Base-by-base conservation (phyloP, 1,140 invertebrate genomes). In the Drosophila takahashii region DNA sequence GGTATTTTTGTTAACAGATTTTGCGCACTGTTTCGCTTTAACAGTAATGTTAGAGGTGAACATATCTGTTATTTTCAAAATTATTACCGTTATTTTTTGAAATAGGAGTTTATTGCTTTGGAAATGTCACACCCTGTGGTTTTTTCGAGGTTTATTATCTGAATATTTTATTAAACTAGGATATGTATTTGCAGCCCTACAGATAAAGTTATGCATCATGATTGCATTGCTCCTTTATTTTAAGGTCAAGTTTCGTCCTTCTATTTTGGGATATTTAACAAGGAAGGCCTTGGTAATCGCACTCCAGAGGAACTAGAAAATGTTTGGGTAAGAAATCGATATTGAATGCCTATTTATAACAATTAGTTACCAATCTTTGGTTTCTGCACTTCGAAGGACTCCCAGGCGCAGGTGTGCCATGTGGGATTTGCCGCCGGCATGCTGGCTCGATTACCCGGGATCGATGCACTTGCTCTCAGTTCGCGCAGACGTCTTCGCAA, bases 401-500 rank as follows among this genome's bases (percentile, higher is more conserved):
- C 73, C 90, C 90, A 91, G 0, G 74, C 34, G 26, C 90, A 91
- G 15, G 84, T 37, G 57, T 91, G 86, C 52, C 72, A 39, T 1
- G 39, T 50, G 2, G 90, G 90, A 70, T 89, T 71, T 18, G 70
- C 57, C 7, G 57, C 26, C 6, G 26, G 50, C 11, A 42, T 37
- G 15, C 80, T 57, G 0, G 42, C 59, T 0, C 60, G 70, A 45
- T 90, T 90, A 8, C 37, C 66, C 7, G 72, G 64, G 0, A 26
- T 7, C 15, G 41, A 16, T 4, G 90, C 90, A 10, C 57, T 66
- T 6, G 34, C 15, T 10, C 90, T 58, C 11, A 74, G 44, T 3
- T 80, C 56, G 1, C 54, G 26, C 0, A 81, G 15, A 5, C 77
- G 75, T 26, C 66, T 29, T 1, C 86, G 71, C 54, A 91, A 54